These are phyloP conservation scores for Aspidapion aeneum DNA, from an alignment of 2,888 invertebrate species.

Conservation along the genomic window DNA sequence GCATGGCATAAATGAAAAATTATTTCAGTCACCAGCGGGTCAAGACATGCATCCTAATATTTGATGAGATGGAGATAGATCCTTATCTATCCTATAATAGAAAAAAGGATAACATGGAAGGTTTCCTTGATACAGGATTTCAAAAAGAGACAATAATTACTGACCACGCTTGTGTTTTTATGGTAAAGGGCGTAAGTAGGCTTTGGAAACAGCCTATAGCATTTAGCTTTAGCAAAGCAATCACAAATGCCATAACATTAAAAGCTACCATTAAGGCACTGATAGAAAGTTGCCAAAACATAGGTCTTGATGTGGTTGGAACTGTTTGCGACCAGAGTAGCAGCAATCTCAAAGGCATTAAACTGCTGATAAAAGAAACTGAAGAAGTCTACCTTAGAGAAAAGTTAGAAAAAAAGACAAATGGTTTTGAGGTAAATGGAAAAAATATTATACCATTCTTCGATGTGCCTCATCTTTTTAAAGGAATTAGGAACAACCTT, in stretches of 20 bases:
- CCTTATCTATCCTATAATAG: constrained; percentile 23
- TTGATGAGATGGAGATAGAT: constrained; percentile 28
- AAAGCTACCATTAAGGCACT: constrained; percentile 20
- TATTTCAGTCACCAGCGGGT: constrained; percentile 22
- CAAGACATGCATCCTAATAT: constrained; percentile 24
- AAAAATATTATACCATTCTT: constrained; percentile 21
- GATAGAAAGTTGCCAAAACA: constrained; percentile 21
- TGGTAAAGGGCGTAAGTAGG: constrained; percentile 27
- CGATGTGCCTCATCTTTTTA: constrained; percentile 24
- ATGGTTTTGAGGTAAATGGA: constrained; percentile 17
- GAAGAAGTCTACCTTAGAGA: constrained; percentile 1
- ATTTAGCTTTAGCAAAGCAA: constrained; percentile 26
- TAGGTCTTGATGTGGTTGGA: constrained; percentile 30
- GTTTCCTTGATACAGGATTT: constrained; percentile 24
- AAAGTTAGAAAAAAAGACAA: constrained; percentile 15
- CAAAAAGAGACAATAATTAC: constrained; percentile 22
- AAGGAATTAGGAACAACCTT: constrained; percentile 24
- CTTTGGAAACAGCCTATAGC: constrained; percentile 32
- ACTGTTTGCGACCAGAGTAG: constrained; percentile 35
- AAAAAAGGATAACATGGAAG: constrained; percentile 19
- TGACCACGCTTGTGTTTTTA: constrained; percentile 32
- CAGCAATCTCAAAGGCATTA: constrained; percentile 30
- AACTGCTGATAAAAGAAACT: constrained; percentile 22
- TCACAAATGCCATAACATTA: constrained; percentile 21
- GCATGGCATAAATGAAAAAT: constrained; percentile 23